phyloP scores from a whole-genome alignment of 2,113 vertebrate genomes.

The Anolis sagrei region DNA sequence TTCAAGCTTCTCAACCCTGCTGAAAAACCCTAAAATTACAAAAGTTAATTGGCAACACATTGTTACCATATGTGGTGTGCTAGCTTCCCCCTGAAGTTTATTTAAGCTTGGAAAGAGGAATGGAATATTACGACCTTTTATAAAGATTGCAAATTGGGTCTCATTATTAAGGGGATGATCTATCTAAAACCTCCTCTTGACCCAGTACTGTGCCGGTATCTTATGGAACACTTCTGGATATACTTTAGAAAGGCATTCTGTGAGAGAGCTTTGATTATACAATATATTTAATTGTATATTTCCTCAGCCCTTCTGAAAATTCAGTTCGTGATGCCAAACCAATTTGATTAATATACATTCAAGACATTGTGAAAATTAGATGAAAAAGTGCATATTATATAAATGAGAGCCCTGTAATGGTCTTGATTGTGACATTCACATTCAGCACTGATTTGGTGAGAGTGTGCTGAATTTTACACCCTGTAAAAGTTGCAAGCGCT shows the following conservation, averaged over 20 bases:
- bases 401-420: not conserved
- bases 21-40: constrained; percentile 69
- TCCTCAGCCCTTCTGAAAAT: not conserved
- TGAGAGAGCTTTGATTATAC: not conserved
- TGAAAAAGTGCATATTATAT: not conserved
- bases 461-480: not conserved
- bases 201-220: constrained; percentile 13
- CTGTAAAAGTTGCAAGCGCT: not conserved
- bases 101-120: constrained; percentile 64
- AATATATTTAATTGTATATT: not conserved
- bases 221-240: constrained; percentile 6
- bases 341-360: not conserved
- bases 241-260: not conserved
- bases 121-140: constrained; percentile 63
- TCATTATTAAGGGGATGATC: constrained; percentile 48
- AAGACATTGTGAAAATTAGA: not conserved
- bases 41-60: constrained; percentile 72
- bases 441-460: not conserved
- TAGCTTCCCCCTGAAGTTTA: constrained; percentile 60
- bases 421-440: not conserved
- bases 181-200: constrained; percentile 39
- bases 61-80: constrained; percentile 71
- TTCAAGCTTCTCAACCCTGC: constrained; percentile 61
- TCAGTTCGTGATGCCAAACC: not conserved
- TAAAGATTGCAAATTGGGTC: constrained; percentile 52